Evolutionary conservation across 2,888 invertebrate genomes (phyloP).

Genomic region (Eupithecia vulgata): DNA sequence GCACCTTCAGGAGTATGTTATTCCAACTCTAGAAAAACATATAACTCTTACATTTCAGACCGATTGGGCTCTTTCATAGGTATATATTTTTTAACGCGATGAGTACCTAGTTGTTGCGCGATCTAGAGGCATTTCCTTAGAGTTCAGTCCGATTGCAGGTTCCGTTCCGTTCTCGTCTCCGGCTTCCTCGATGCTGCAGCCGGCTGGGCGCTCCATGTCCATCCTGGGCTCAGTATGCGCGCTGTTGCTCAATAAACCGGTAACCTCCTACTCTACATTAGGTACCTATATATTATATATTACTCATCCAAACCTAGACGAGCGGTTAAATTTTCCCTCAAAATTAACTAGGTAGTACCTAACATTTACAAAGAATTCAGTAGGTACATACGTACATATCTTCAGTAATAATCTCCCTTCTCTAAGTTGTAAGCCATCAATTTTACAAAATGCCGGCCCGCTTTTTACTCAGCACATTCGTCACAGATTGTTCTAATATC

Average conservation of each 20-base stretch:
- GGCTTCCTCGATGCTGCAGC: conserved; percentile 64
- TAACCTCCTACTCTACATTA: conserved; percentile 32
- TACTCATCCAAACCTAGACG: not conserved
- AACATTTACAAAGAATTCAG: not conserved
- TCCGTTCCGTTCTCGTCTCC: conserved; percentile 70
- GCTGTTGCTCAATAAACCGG: conserved; percentile 73
- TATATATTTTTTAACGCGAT: no score
- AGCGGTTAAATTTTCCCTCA: not conserved
- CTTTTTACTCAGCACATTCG: not conserved
- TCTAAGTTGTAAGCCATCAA: not conserved
- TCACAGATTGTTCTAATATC: not conserved
- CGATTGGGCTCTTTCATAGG: not conserved
- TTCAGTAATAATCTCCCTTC: not conserved
- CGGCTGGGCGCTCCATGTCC: conserved; percentile 66
- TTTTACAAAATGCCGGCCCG: not conserved
- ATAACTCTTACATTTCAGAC: no score
- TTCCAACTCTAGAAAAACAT: no score
- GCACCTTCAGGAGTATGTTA: no score
- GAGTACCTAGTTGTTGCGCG: no score
- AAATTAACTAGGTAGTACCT: not conserved
- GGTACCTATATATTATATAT: no score
- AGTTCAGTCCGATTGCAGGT: conserved; percentile 48
- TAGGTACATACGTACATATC: not conserved
- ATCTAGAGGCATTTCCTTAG: not conserved
- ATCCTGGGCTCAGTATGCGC: conserved; percentile 78